Conservation (phyloP, 2,113 vertebrate genomes). For the Corythornis cristatus region DNA sequence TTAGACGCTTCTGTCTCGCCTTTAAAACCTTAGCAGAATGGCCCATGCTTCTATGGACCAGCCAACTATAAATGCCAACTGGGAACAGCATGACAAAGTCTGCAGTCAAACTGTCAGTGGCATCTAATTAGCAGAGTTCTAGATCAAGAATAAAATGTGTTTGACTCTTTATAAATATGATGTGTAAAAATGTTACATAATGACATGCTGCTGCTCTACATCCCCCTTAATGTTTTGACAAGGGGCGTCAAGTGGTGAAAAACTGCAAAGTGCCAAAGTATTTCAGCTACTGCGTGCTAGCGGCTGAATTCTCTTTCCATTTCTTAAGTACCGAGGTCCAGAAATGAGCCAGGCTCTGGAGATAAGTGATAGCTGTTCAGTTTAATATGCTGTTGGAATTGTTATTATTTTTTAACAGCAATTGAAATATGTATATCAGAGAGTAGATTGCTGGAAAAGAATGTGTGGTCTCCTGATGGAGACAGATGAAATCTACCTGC, state of each 20-base stretch:
- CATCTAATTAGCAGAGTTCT: slow-evolving; percentile 59
- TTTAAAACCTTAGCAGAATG: slow-evolving; percentile 47
- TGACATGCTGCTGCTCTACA: slow-evolving; percentile 58
- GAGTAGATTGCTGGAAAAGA: neutral
- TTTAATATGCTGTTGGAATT: neutral
- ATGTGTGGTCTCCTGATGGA: neutral
- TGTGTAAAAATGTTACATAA: slow-evolving; percentile 70
- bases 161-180: slow-evolving; percentile 69
- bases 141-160: slow-evolving; percentile 65
- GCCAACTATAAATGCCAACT: slow-evolving; percentile 49
- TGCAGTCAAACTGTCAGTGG: slow-evolving; percentile 62
- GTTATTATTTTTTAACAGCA: neutral
- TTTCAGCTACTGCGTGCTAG: neutral
- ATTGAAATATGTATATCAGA: neutral
- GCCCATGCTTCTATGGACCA: slow-evolving; percentile 19
- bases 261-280: slow-evolving; percentile 28
- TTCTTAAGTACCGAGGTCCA: slow-evolving; percentile 10
- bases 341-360: neutral
- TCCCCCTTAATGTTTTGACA: slow-evolving; percentile 67
- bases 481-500: neutral
- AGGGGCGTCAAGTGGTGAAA: slow-evolving; percentile 56
- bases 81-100: slow-evolving; percentile 45
- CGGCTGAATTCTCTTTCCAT: neutral
- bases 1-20: slow-evolving; percentile 1
- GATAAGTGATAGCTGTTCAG: neutral